A percentile compares a stretch with the other conserved stretches of the same genome.
phyloP scores from a whole-genome alignment of 1,140 invertebrate genomes.

The Mycetomoellerius zeteki region DNA sequence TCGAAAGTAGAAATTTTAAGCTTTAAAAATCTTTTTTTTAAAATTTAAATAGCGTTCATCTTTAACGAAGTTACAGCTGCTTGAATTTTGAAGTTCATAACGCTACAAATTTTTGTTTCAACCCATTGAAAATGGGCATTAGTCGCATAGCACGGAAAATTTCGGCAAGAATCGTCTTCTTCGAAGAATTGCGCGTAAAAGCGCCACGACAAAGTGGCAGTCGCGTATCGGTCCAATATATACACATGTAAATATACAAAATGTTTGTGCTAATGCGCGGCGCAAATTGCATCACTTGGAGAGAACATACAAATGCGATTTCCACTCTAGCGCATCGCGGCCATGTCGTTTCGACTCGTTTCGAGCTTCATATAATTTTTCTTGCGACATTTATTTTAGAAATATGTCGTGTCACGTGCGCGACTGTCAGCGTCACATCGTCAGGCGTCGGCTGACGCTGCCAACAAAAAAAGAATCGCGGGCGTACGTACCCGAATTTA shows the following conservation, averaged over 20 bases:
- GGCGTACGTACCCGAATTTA: not conserved
- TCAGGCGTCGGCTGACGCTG: slow-evolving; percentile 3
- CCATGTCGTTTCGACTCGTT: not conserved
- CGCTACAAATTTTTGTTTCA: too few relatives aligned
- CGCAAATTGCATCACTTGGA: slow-evolving; percentile 51
- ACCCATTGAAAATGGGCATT: not conserved
- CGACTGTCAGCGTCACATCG: not conserved
- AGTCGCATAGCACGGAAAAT: not conserved
- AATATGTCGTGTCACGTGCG: slow-evolving; percentile 19
- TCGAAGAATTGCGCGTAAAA: slow-evolving; percentile 36
- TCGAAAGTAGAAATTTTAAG: too few relatives aligned
- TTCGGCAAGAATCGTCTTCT: not conserved
- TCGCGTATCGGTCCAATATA: not conserved
- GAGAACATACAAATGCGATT: slow-evolving; percentile 24
- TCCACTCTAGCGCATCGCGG: slow-evolving; percentile 29
- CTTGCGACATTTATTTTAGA: slow-evolving; percentile 45
- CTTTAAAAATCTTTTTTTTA: too few relatives aligned
- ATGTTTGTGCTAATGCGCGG: slow-evolving; percentile 2
- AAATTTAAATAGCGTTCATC: too few relatives aligned
- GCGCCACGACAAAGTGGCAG: not conserved
- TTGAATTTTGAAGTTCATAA: too few relatives aligned
- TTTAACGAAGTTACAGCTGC: too few relatives aligned
- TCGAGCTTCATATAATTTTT: slow-evolving; percentile 3
- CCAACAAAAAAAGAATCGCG: slow-evolving; percentile 1
- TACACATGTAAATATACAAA: not conserved